Evolutionary conservation across 2,888 invertebrate genomes (phyloP), one percentile per base, ranked within the genome.

Genomic region (Aphidoletes aphidimyza): DNA sequence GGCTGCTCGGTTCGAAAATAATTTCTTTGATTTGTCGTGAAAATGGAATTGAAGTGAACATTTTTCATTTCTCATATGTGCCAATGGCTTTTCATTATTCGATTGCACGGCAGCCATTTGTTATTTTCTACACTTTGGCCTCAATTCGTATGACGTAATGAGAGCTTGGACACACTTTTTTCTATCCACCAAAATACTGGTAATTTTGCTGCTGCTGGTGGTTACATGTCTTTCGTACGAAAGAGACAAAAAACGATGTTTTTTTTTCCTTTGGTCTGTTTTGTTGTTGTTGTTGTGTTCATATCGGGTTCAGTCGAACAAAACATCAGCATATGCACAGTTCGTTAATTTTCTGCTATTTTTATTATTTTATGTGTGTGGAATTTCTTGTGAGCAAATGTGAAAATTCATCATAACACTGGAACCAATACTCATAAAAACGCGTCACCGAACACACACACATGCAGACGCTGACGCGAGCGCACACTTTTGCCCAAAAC

Each of bases 291-390:
- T n/a, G n/a, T n/a, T n/a, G n/a, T n/a, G n/a, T n/a, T n/a, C n/a
- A n/a, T n/a, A n/a, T n/a, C n/a, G n/a, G n/a, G n/a, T n/a, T n/a
- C n/a, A n/a, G n/a, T n/a, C n/a, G n/a, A n/a, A n/a, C n/a, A n/a
- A n/a, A n/a, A n/a, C n/a, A 14, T 11, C 19, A 2, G 22, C 6
- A 54, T 69, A 34, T 54, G 69, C 30, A 30, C 30, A 69, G 69
- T 69, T 69, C 69, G 69, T 69, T 69, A 69, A 69, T 69, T 69
- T 69, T 69, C 69, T 17, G 8, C 14, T 69, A 30, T 30, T 69
- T 69, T 69, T 69, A 69, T 69, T 30, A 69, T 69, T 69, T 54
- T 54, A 17, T 30, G 17, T 34, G n/a, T 30, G 6, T 30, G 30
- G 2, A 22, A 22, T 54, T 69, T 69, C 34, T 69, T 69, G 69